Base-by-base conservation (phyloP, 92 coral and sea anemone species). In the Epizoanthus fatuus region DNA sequence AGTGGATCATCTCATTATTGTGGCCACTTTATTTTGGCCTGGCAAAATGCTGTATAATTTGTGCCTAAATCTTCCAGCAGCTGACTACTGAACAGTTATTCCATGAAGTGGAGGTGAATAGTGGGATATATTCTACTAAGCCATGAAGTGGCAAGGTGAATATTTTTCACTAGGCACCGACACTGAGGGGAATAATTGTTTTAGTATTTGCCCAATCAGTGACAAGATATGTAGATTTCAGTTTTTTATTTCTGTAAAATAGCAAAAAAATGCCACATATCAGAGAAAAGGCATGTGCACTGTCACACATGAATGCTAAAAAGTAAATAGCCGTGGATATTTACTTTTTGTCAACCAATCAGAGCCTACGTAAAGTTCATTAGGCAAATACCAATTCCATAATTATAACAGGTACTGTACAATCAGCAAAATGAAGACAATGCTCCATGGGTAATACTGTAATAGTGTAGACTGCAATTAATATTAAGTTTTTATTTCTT, bases 361-460 rank as follows among this genome's bases (percentile, higher is more conserved):
- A 64, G 40, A 64, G 39, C 40, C 14, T 64, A 1, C 8, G 16
- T 64, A 20, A 64, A 64, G 70, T 64, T 64, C 38, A 64, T 64
- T 64, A 64, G 13, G 70, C 70, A 64, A 64, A 64, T 64, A 64
- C 70, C 12, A 64, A 29, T 64, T 64, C 70, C 70, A 64, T 64
- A 64, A 64, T 63, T 64, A 64, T 64, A 64, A 64, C 70, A 64
- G 70, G 70, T 64, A 42, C 47, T 42, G 47, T 42, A 64, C 70
- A 64, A 64, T 64, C 70, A 64, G 40, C 9, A 64, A 64, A 64
- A 64, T 64, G 38, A 64, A 20, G 40, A 64, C 69, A 64, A 64
- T 64, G 70, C 70, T 64, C 15, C 40, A 64, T 64, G 70, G 70
- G 17, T 64, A 64, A 20, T 20, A 20, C 70, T 64, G 38, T 64